phyloP scores from a whole-genome alignment of 1,140 invertebrate genomes.

The Bombyx mandarina region DNA sequence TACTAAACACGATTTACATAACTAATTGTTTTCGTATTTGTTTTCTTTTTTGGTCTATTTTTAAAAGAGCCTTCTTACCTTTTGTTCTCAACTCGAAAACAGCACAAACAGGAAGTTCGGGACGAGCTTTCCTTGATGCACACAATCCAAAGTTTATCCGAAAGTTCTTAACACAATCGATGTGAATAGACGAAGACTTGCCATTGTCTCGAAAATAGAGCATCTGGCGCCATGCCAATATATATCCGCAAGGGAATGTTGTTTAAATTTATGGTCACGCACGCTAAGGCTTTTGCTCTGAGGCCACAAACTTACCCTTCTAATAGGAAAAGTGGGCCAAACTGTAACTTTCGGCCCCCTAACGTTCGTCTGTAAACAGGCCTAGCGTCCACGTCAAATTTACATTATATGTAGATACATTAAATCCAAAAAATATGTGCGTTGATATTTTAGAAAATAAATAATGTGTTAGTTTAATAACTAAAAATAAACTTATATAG shows the following conservation, averaged over 20 bases:
- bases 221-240: constrained; percentile 17
- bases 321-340: constrained; percentile 18
- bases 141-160: neutral
- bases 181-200: constrained; percentile 10
- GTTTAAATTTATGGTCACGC: constrained; percentile 23
- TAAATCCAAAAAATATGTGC: no score
- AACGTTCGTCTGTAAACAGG: constrained; percentile 12
- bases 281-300: constrained; percentile 12
- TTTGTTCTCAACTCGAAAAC: no score
- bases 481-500: no score
- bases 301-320: constrained; percentile 14
- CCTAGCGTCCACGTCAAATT: no score
- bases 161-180: constrained; percentile 5
- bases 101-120: no score
- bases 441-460: no score
- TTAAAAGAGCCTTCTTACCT: no score
- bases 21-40: neutral
- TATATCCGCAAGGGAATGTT: constrained; percentile 18
- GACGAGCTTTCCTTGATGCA: no score
- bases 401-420: no score
- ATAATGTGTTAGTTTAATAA: no score
- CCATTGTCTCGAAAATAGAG: constrained; percentile 12
- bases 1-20: no score
- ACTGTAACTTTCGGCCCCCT: constrained; percentile 8
- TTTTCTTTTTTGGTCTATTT: neutral